phyloP scores from a whole-genome alignment of 2,113 vertebrate species.

The Fulmarus glacialis region DNA sequence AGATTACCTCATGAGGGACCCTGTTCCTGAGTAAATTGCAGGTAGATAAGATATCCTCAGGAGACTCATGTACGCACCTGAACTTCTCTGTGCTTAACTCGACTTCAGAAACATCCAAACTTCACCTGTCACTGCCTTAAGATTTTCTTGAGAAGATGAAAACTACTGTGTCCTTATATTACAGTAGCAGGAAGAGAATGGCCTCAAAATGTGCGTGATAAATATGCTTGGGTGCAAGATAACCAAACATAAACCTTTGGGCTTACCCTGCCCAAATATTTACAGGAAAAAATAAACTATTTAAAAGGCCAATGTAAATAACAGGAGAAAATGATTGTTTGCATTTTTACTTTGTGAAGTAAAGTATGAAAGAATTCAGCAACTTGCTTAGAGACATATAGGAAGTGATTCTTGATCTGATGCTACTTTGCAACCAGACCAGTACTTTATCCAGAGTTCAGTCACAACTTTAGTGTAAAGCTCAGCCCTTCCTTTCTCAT shows the following conservation, averaged over 20 bases:
- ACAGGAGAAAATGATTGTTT: background rate
- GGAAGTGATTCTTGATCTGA: background rate
- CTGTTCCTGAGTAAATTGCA: background rate
- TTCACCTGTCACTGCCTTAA: background rate
- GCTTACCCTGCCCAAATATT: background rate
- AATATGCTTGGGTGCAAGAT: background rate
- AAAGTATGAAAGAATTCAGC: background rate
- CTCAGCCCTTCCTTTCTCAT: background rate
- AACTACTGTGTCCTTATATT: background rate
- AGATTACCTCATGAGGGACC: background rate
- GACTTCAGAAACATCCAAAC: background rate
- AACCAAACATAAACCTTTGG: background rate
- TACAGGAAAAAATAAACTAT: background rate
- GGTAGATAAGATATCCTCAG: background rate
- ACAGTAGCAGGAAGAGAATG: background rate
- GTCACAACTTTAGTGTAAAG: background rate
- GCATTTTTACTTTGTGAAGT: background rate
- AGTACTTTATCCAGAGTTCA: background rate
- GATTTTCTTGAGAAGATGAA: background rate
- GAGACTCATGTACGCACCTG: background rate
- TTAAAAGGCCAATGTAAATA: background rate
- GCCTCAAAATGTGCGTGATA: background rate
- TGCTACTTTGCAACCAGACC: background rate
- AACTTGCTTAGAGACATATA: background rate
- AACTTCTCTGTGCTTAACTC: background rate